phyloP scores from a whole-genome alignment of 2,888 invertebrate genomes.

The Nomada goodeniana region DNA sequence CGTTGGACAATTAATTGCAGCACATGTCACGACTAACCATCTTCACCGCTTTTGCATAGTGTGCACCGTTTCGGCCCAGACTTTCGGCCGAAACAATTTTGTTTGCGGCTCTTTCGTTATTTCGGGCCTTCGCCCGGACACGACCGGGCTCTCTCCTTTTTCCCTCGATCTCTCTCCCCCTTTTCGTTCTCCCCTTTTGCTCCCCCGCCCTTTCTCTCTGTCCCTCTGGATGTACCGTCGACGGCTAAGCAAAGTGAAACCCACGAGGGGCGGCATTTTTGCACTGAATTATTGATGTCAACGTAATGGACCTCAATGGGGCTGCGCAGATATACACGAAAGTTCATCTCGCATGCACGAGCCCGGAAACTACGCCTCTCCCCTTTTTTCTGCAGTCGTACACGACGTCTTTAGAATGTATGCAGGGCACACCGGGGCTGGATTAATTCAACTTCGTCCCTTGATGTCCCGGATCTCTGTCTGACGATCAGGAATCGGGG shows the following conservation, averaged over 20 bases:
- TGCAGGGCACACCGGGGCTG: neutral
- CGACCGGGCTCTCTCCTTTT: neutral
- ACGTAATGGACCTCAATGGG: conserved; percentile 73
- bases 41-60: conserved; percentile 31
- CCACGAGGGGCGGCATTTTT: conserved; percentile 69
- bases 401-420: conserved; percentile 32
- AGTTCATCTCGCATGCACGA: conserved; percentile 65
- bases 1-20: conserved; percentile 63
- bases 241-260: conserved; percentile 57
- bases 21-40: conserved; percentile 38
- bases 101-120: conserved; percentile 66
- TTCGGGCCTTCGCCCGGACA: conserved; percentile 39
- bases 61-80: conserved; percentile 19
- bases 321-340: conserved; percentile 29
- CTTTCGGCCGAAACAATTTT: conserved; percentile 67
- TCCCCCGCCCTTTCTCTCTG: neutral
- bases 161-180: no score
- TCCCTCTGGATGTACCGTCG: conserved; percentile 21
- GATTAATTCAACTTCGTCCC: conserved; percentile 44
- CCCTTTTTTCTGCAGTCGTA: conserved; percentile 30
- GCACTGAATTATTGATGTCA: conserved; percentile 75
- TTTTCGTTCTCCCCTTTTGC: no score
- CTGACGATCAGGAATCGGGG: neutral
- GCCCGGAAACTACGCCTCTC: conserved; percentile 46
- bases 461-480: conserved; percentile 17